A percentile compares a stretch with the other conserved stretches of the same genome.
These are phyloP conservation scores for Linepithema humile DNA, from an alignment of 1,140 invertebrate species.

Conservation along the genomic window DNA sequence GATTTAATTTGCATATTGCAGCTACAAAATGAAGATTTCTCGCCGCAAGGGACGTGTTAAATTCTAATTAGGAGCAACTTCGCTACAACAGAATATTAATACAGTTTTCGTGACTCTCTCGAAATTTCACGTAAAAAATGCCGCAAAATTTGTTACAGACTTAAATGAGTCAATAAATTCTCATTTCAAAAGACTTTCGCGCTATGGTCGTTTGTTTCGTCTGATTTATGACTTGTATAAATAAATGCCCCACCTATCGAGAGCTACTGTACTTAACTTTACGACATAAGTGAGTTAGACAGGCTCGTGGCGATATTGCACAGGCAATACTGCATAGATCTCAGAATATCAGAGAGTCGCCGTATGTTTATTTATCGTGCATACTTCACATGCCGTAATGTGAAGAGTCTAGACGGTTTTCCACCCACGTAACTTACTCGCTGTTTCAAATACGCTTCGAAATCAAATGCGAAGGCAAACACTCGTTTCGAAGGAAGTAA, in stretches of 20 bases:
- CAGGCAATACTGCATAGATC: neutral
- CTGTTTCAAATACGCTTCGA: neutral
- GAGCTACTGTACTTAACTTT: neutral
- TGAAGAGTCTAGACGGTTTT: neutral
- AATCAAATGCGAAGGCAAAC: neutral
- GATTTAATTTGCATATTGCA: no score
- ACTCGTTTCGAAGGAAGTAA: neutral
- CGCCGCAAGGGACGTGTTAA: neutral
- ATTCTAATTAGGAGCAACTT: neutral
- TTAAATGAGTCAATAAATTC: neutral
- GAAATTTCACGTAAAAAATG: neutral
- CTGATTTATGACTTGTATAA: neutral
- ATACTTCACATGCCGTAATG: neutral
- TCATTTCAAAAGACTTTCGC: neutral
- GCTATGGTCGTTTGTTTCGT: neutral
- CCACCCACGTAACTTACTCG: neutral
- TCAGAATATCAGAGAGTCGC: neutral
- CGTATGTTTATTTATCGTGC: neutral
- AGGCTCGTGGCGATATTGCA: neutral
- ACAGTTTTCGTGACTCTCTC: neutral
- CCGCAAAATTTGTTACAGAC: neutral
- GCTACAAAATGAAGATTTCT: neutral
- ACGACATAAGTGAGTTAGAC: neutral
- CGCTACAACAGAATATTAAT: neutral
- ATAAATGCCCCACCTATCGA: neutral